These are phyloP conservation scores for Popillia japonica DNA, from an alignment of 1,140 invertebrate species.

Conservation along the genomic window DNA sequence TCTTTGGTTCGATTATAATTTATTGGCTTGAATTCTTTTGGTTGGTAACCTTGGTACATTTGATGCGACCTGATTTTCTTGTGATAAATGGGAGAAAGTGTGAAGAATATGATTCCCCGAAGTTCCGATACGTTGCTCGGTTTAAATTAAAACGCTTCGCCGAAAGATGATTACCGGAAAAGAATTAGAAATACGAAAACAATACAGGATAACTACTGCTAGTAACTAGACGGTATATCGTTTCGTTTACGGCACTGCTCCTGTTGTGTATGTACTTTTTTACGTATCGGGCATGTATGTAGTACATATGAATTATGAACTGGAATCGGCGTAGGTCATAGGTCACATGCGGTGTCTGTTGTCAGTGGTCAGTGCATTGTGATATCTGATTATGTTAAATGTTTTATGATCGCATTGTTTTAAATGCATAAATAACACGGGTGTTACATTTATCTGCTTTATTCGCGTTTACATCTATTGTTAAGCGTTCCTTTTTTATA, in stretches of 20 bases:
- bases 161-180: too few species aligned
- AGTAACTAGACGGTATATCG: background rate
- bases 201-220: too few species aligned
- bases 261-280: too few species aligned
- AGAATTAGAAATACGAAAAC: too few species aligned
- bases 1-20: background rate
- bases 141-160: too few species aligned
- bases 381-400: conserved; percentile 48
- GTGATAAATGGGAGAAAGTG: too few species aligned
- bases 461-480: conserved; percentile 38
- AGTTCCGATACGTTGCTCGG: too few species aligned
- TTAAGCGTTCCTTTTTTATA: conserved; percentile 20
- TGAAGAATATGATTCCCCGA: too few species aligned
- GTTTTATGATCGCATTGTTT: conserved; percentile 47
- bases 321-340: conserved; percentile 44
- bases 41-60: too few species aligned
- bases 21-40: too few species aligned
- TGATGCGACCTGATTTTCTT: too few species aligned
- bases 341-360: conserved; percentile 45
- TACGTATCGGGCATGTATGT: background rate
- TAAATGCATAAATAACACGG: conserved; percentile 35
- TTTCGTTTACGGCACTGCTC: background rate
- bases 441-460: conserved; percentile 38
- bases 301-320: conserved; percentile 16
- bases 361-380: conserved; percentile 42